Evolutionary conservation across 2,797 vertebrate genomes (phyloP), one percentile per base, ranked within the genome.

Genomic region (Benthosema pterotum): DNA sequence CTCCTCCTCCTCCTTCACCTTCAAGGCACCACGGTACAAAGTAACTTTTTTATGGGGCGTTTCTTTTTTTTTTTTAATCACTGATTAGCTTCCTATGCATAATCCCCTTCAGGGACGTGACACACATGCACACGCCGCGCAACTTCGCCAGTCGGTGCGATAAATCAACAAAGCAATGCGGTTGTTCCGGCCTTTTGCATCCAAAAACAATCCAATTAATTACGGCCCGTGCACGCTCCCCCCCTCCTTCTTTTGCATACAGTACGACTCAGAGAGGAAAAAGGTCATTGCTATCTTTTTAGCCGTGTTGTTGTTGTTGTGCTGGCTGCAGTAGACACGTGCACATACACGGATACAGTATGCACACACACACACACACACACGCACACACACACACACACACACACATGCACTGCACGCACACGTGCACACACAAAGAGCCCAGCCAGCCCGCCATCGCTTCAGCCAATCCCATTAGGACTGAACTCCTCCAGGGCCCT

Each of bases 391-490:
- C 18, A 46, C n/a, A 13, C 42, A 12, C 15, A 19, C 9, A 32
- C 14, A 11, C 42, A 45, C 42, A 45, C 42, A 45, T 12, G 3
- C 42, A 45, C 42, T 12, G 13, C 42, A 11, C 42, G 11, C 42
- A 43, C 42, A 43, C 42, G 11, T 7, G 11, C 38, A 22, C 49
- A 13, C 16, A 45, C 22, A 42, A 25, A 45, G 15, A 32, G 47
- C 3, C 3, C 11, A 13, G 17, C 48, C 5, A 47, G 32, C n/a
- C n/a, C 11, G 32, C 43, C 65, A 46, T 59, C 68, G 63, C 54
- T 52, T 67, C 52, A 59, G 65, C 89, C 86, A 87, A 90, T 91
- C 78, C 79, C 72, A 86, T 93, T 92, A 91, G 64, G 51, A 25
- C 43, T 77, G 63, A 86, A 76, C 77, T 86, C 85, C 57, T 91